Percentiles rank a stretch among this genome's conserved stretches.
Conservation (phyloP, 2,113 vertebrate species). For the Sakesphorus luctuosus region DNA sequence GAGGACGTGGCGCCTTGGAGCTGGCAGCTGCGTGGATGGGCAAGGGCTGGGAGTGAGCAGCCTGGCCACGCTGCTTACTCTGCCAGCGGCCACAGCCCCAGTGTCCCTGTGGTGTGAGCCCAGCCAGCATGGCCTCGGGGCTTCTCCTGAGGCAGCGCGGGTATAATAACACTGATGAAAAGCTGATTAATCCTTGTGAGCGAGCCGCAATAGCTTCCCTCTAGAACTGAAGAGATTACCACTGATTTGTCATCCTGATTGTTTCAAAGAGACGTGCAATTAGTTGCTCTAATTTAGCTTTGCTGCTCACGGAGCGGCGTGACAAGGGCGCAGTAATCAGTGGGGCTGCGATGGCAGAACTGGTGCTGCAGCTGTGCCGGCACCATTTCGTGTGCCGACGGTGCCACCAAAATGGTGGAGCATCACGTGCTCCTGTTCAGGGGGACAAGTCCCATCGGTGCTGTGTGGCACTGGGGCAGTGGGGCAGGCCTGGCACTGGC, state of each 20-base stretch:
- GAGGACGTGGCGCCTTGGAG: fast-evolving
- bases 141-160: not conserved
- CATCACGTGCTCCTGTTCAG: fast-evolving
- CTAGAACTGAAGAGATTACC: conserved; percentile 58
- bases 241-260: conserved; percentile 66
- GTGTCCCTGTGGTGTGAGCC: not conserved
- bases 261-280: conserved; percentile 65
- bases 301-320: not conserved
- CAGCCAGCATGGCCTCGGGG: not conserved
- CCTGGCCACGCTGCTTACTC: not conserved
- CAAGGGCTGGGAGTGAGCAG: not conserved
- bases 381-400: not conserved
- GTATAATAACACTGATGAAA: conserved; percentile 64
- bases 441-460: fast-evolving
- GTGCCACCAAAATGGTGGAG: not conserved
- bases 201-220: conserved; percentile 9
- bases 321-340: conserved; percentile 17
- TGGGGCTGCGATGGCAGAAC: not conserved
- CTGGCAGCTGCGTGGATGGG: not conserved
- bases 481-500: not conserved
- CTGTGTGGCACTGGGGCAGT: not conserved
- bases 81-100: not conserved
- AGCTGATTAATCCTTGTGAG: conserved; percentile 61
- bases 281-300: conserved; percentile 68
- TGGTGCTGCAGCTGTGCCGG: not conserved